Conservation (phyloP, 2,113 vertebrate genomes). For the Aplodontia rufa region DNA sequence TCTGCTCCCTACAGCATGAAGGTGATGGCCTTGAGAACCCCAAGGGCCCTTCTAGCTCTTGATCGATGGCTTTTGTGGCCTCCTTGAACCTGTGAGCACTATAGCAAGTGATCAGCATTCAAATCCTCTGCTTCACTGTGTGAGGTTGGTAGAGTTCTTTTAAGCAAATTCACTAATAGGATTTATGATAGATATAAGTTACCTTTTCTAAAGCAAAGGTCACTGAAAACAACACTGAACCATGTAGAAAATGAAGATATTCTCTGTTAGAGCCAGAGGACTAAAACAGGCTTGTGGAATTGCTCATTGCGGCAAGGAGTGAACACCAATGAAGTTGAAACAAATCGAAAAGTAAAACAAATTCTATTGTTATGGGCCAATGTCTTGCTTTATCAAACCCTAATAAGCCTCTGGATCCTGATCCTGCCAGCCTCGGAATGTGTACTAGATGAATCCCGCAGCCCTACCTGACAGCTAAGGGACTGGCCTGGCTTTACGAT, state of each 20-base stretch:
- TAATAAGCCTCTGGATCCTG: not conserved
- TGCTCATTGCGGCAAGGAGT: not conserved
- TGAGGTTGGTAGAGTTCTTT: not conserved
- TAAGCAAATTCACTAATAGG: not conserved
- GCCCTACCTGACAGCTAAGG: not conserved
- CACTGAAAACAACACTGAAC: not conserved
- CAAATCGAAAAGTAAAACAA: not conserved
- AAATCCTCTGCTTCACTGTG: no score
- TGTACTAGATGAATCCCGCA: not conserved
- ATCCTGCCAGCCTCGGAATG: no score
- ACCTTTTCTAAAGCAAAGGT: not conserved
- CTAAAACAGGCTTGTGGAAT: not conserved
- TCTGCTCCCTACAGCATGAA: not conserved
- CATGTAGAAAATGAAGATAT: not conserved
- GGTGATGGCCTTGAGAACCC: not conserved
- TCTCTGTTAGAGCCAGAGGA: not conserved
- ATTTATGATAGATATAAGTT: not conserved
- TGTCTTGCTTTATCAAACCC: slow-evolving; percentile 16
- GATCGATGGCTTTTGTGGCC: not conserved
- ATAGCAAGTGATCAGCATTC: not conserved
- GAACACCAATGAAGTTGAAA: not conserved
- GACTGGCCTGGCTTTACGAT: not conserved
- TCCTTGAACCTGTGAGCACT: not conserved
- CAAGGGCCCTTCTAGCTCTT: not conserved
- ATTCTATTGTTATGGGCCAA: not conserved